These are phyloP conservation scores for Perca flavescens DNA, from an alignment of 2,113 vertebrate species.

Conservation along the genomic window DNA sequence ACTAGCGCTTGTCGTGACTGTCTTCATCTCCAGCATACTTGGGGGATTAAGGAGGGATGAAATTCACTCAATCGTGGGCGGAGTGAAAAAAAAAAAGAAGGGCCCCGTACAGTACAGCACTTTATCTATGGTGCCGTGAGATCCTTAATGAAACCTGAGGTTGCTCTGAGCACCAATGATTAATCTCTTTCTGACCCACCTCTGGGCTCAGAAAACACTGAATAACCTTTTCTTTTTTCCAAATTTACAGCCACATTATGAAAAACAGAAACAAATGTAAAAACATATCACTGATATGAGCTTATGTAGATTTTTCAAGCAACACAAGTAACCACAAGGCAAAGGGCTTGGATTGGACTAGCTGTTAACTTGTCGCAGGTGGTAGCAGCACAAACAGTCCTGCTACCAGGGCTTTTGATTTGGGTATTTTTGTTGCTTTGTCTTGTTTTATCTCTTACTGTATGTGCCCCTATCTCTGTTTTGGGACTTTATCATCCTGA, in stretches of 20 bases:
- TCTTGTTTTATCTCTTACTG: slow-evolving; percentile 32
- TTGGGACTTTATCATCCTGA: slow-evolving; percentile 54
- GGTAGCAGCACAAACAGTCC: not conserved
- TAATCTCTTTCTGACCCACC: slow-evolving; percentile 52
- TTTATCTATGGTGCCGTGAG: slow-evolving; percentile 73
- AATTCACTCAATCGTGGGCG: slow-evolving; percentile 77
- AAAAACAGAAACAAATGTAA: slow-evolving; percentile 7
- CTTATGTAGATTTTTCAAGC: not conserved
- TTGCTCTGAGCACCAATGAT: slow-evolving; percentile 33
- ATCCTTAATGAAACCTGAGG: slow-evolving; percentile 79
- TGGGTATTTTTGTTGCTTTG: slow-evolving; percentile 47
- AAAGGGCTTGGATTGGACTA: not conserved
- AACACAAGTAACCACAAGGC: not conserved
- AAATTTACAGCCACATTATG: not conserved
- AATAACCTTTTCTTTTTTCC: not conserved
- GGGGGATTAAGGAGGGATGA: slow-evolving; percentile 85
- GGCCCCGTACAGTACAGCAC: slow-evolving; percentile 63
- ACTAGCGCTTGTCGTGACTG: slow-evolving; percentile 76
- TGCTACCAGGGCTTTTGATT: slow-evolving; percentile 57
- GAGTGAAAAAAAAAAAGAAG: slow-evolving; percentile 66
- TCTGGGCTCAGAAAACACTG: slow-evolving; percentile 17
- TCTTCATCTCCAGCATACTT: slow-evolving; percentile 84
- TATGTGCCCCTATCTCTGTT: slow-evolving; percentile 37
- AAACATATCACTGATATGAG: not conserved
- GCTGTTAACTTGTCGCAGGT: slow-evolving; percentile 10